A percentile compares a stretch with the other conserved stretches of the same genome.
phyloP scores from a whole-genome alignment of 2,888 invertebrate species.

The Ophion obscuratus region DNA sequence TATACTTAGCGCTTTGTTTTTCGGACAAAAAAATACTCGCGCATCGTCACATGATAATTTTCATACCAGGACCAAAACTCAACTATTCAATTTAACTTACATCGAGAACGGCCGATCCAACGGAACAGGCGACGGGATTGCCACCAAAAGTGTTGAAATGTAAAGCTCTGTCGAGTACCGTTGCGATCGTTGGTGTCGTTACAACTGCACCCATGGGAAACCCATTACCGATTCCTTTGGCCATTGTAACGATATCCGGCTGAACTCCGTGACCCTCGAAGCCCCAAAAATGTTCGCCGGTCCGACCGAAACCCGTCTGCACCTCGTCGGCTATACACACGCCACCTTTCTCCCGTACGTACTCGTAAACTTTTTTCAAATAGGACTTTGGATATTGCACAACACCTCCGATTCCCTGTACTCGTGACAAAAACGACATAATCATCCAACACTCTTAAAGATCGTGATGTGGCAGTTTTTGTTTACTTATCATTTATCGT shows the following conservation, averaged over 20 bases:
- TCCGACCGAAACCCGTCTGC: conserved; percentile 98
- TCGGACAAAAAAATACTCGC: background rate
- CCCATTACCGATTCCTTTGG: conserved; percentile 98
- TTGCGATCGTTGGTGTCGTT: conserved; percentile 94
- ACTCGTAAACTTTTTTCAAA: conserved; percentile 91
- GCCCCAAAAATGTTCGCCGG: conserved; percentile 98
- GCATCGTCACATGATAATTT: background rate
- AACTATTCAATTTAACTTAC: conserved; percentile 85
- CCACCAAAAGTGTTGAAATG: conserved; percentile 99
- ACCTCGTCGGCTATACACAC: conserved; percentile 97
- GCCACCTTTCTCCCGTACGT: conserved; percentile 93
- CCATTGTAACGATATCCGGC: conserved; percentile 98
- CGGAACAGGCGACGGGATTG: conserved; percentile 95
- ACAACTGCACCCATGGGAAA: conserved; percentile 98
- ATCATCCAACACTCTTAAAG: background rate
- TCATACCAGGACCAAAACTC: background rate
- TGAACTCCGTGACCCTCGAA: conserved; percentile 93
- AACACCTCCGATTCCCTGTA: conserved; percentile 93
- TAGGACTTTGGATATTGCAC: conserved; percentile 97
- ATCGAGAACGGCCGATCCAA: conserved; percentile 96
- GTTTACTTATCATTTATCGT: background rate
- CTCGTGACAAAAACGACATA: background rate
- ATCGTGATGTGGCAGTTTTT: background rate
- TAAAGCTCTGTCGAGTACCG: conserved; percentile 89
- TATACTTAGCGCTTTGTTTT: too few relatives aligned